Evolutionary conservation across 1,140 invertebrate species (phyloP).

Genomic region (Condylostylus longicornis): DNA sequence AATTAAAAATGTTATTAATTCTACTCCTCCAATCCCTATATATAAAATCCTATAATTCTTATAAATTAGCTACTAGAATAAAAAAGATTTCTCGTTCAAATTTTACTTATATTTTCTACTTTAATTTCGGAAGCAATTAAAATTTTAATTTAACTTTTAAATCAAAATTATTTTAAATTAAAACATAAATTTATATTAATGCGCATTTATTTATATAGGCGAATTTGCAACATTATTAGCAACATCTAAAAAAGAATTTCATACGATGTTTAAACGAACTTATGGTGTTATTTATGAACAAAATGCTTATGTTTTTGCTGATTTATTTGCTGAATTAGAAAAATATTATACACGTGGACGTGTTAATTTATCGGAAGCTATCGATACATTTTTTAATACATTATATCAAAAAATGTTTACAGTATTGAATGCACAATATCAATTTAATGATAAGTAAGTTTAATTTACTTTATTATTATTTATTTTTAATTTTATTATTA

Average conservation of each 20-base stretch:
- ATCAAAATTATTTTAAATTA: neutral
- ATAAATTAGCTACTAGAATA: too few relatives aligned
- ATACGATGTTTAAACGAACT: conserved; percentile 86
- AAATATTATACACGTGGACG: conserved; percentile 73
- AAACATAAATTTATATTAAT: conserved; percentile 15
- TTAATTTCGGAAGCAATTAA: neutral
- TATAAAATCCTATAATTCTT: too few relatives aligned
- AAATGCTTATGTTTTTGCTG: conserved; percentile 81
- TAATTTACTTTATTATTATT: too few relatives aligned
- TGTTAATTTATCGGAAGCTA: conserved; percentile 64
- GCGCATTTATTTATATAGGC: conserved; percentile 89
- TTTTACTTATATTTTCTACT: neutral
- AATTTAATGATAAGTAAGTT: conserved; percentile 68
- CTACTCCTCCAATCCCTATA: too few relatives aligned
- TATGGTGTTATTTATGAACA: conserved; percentile 92
- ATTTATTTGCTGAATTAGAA: conserved; percentile 80
- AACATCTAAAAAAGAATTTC: conserved; percentile 69
- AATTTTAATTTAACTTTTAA: neutral
- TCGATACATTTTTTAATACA: conserved; percentile 85
- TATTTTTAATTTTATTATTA: too few relatives aligned
- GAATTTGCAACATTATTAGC: conserved; percentile 64
- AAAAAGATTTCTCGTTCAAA: too few relatives aligned
- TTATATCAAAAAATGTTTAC: conserved; percentile 94
- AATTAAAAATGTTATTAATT: too few relatives aligned
- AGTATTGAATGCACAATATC: conserved; percentile 80